These are phyloP conservation scores for Cochlearius cochlearius DNA, from an alignment of 2,113 vertebrate species.

Conservation along the genomic window DNA sequence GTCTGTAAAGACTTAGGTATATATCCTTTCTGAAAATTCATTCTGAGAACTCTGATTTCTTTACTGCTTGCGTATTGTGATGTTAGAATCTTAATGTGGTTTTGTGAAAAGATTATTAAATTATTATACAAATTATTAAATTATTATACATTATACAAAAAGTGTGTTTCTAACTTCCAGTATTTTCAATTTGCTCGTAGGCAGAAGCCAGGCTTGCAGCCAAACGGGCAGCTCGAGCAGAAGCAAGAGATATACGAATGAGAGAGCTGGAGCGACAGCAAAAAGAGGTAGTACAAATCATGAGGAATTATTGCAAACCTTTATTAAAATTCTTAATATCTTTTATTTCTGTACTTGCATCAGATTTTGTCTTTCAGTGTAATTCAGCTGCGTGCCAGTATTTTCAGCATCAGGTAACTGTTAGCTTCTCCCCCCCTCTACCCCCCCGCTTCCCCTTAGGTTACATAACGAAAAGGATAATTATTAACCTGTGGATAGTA, in stretches of 20 bases:
- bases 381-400: neutral
- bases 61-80: neutral
- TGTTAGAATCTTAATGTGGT: neutral
- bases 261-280: slow-evolving; percentile 94
- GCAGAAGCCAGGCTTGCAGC: slow-evolving; percentile 96
- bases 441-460: neutral
- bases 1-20: neutral
- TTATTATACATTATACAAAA: neutral
- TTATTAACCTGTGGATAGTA: neutral
- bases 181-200: slow-evolving; percentile 65
- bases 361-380: neutral
- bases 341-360: neutral
- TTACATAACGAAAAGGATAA: neutral
- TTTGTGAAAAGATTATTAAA: neutral
- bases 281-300: slow-evolving; percentile 84
- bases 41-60: neutral
- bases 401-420: neutral
- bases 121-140: neutral
- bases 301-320: neutral
- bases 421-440: neutral
- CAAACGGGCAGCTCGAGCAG: slow-evolving; percentile 93
- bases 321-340: neutral
- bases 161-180: neutral
- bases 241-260: slow-evolving; percentile 98
- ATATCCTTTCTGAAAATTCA: neutral